Conservation (phyloP, 2,797 vertebrate genomes). For the Sebastiscus albofasciatus region DNA sequence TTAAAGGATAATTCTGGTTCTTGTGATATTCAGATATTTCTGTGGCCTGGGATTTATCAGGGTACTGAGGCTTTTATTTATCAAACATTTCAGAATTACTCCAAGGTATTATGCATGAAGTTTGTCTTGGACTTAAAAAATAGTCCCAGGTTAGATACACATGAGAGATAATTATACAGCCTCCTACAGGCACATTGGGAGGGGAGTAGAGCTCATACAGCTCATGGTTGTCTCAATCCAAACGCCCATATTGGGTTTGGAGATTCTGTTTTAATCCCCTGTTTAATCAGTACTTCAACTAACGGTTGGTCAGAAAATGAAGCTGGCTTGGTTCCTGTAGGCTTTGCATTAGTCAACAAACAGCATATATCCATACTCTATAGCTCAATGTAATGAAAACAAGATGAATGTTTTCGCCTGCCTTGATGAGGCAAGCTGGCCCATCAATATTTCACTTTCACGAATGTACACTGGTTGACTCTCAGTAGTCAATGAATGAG, state of each 20-base stretch:
- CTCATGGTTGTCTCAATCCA: too few species aligned
- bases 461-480: neutral
- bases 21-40: conserved; percentile 17
- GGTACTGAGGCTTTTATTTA: conserved; percentile 27
- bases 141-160: conserved; percentile 14
- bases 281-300: too few species aligned
- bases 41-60: conserved; percentile 29
- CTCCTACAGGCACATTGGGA: neutral
- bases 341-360: too few species aligned
- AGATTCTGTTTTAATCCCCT: too few species aligned
- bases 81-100: conserved; percentile 29
- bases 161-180: conserved; percentile 24
- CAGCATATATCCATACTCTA: too few species aligned
- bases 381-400: neutral
- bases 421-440: neutral
- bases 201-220: neutral
- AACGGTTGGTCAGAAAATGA: too few species aligned
- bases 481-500: neutral
- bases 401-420: neutral
- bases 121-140: conserved; percentile 20
- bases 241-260: too few species aligned
- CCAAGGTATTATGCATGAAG: conserved; percentile 18
- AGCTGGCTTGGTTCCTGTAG: too few species aligned
- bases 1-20: conserved; percentile 62
- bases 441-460: neutral